Percentiles rank a stretch among this genome's conserved stretches.
Conservation (phyloP, 2,888 invertebrate genomes). For the Thymelicus sylvestris region DNA sequence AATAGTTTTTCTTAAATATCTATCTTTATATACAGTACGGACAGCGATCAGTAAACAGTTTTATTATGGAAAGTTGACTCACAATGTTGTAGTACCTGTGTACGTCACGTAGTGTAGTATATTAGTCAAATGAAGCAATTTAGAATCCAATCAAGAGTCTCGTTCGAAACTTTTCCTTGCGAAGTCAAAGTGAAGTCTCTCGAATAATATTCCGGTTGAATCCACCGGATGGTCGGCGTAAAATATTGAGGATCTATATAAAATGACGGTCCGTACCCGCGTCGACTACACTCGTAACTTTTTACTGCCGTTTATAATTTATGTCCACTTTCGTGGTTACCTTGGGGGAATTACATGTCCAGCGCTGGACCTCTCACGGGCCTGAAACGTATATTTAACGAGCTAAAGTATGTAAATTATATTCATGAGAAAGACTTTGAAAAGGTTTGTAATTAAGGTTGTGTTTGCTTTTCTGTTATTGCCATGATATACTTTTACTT, state of each 20-base stretch:
- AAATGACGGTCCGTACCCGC: constrained; percentile 15
- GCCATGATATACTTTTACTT: no score
- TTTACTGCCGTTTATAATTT: constrained; percentile 30
- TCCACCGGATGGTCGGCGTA: constrained; percentile 22
- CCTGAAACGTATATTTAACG: no score
- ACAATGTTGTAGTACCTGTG: no score
- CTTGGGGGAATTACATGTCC: neutral
- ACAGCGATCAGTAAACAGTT: no score
- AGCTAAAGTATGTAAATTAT: no score
- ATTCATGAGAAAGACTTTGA: no score
- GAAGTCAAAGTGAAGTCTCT: constrained; percentile 25
- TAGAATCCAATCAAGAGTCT: constrained; percentile 19
- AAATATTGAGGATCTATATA: constrained; percentile 27
- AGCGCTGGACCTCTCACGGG: neutral
- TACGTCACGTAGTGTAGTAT: neutral
- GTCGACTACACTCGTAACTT: constrained; percentile 13
- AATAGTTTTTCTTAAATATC: no score
- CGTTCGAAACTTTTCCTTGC: constrained; percentile 18
- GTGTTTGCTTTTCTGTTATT: no score
- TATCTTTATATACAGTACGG: no score
- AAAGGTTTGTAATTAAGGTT: no score
- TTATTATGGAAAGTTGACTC: no score
- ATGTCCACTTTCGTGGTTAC: constrained; percentile 1
- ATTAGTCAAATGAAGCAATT: constrained; percentile 12
- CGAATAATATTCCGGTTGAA: constrained; percentile 24